Evolutionary conservation across 2,797 vertebrate species (phyloP).

Genomic region (Sebastes aleutianus): DNA sequence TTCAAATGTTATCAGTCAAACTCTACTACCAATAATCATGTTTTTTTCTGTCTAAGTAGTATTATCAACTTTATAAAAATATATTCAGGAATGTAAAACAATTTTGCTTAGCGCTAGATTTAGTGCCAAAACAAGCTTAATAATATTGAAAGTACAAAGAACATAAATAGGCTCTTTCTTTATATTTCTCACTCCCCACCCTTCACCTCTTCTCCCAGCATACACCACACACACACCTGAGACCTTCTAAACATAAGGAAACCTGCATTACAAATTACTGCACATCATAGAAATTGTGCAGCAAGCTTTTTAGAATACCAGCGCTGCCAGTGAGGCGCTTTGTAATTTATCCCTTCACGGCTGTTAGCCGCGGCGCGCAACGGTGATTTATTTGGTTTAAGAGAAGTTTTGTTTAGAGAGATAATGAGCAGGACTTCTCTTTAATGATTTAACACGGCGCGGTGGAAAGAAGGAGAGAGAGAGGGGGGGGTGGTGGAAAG

Average conservation of each 20-base stretch:
- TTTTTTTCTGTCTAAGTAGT: slow-evolving; percentile 15
- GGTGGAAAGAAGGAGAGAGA: slow-evolving; percentile 69
- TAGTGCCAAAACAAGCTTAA: slow-evolving; percentile 30
- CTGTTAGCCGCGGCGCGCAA: slow-evolving; percentile 85
- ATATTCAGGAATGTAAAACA: slow-evolving; percentile 1
- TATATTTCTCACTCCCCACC: slow-evolving; percentile 26
- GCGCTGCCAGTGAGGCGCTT: slow-evolving; percentile 91
- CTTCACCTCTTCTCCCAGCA: slow-evolving; percentile 56
- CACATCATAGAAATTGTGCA: slow-evolving; percentile 91
- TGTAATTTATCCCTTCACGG: slow-evolving; percentile 96
- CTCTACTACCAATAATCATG: background rate
- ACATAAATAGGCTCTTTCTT: slow-evolving; percentile 31
- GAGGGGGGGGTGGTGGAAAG: slow-evolving; percentile 38
- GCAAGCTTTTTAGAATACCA: slow-evolving; percentile 99
- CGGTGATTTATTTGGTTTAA: slow-evolving; percentile 97
- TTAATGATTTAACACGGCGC: slow-evolving; percentile 90
- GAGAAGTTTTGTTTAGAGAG: slow-evolving; percentile 95
- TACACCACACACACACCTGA: slow-evolving; percentile 67
- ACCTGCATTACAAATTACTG: slow-evolving; percentile 88
- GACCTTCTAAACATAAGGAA: slow-evolving; percentile 78
- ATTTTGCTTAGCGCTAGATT: slow-evolving; percentile 43
- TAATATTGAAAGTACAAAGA: slow-evolving; percentile 41
- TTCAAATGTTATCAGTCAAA: slow-evolving; percentile 3
- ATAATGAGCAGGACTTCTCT: slow-evolving; percentile 96
- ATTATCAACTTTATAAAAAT: slow-evolving; percentile 22